Evolutionary conservation across 2,113 vertebrate genomes (phyloP), one percentile per base, ranked within the genome.

Genomic region (Sclerurus mexicanus): DNA sequence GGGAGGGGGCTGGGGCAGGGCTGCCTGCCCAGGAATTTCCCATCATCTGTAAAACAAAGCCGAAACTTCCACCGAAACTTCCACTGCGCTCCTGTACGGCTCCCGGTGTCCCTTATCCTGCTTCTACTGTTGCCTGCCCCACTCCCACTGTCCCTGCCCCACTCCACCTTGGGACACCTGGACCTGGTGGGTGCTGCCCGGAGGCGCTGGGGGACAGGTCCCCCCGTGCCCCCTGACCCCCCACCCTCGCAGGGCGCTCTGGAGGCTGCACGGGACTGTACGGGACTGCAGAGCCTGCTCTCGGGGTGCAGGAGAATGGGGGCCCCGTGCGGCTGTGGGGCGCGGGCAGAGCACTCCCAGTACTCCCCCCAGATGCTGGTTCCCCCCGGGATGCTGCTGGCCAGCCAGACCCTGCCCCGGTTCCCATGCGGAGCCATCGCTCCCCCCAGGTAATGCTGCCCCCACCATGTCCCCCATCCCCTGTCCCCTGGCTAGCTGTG

Each of bases 1-100:
- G 62, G 35, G 63, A 25, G 64, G 37, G 60, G 77, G 71, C 30
- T 60, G 79, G 67, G 71, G 52, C 88, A 52, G 93, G 60, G 58
- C 82, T 96, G 89, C 93, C 78, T 62, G 85, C 91, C 40, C 69
- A 85, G 94, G 95, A 95, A 96, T 95, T 96, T 96, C 95, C 91
- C 89, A 15, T 90, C 89, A 46, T 94, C 56, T 62, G 4, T 9
- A 8, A 62, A 88, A 95, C 94, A 95, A 96, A 95, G 95, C 82
- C 83, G 47, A 94, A 90, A 87, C 53, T 81, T 82, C 37, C 52
- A 64, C 74, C 75, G 68, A 93, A 92, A 87, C 59, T 77, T 55
- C 33, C 33, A 49, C 64, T 5, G 69, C 35, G 53, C 83, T 95
- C 91, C 67, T 33, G 84, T n/a, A n/a, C n/a, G n/a, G 84, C 60